Percentiles rank a stretch among this genome's conserved stretches.
Evolutionary conservation across 2,797 vertebrate species (phyloP).

Genomic region (Columba guinea): DNA sequence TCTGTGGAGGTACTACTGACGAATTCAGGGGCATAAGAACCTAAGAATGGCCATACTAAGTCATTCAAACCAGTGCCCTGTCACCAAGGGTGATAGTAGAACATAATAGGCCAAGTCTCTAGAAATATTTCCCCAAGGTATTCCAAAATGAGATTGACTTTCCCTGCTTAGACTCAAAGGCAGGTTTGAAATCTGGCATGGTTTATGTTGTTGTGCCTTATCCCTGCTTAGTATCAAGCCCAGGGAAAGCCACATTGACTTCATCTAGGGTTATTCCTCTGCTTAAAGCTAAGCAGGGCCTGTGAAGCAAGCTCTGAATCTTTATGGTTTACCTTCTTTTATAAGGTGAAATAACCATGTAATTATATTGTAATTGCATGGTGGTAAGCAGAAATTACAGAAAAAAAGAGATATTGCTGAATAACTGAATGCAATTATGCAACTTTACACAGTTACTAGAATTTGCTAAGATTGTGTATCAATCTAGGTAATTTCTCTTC

Average conservation of each 20-base stretch:
- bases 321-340: slow-evolving; percentile 5
- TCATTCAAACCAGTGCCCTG: background rate
- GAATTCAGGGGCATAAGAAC: background rate
- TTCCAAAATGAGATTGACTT: background rate
- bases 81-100: background rate
- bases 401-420: slow-evolving; percentile 4
- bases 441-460: background rate
- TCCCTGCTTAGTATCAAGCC: background rate
- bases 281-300: background rate
- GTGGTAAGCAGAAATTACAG: background rate
- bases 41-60: background rate
- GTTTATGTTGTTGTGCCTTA: background rate
- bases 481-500: background rate
- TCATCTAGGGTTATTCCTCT: background rate
- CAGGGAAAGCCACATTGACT: background rate
- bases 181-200: background rate
- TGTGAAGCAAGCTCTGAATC: background rate
- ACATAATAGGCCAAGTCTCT: background rate
- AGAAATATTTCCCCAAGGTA: background rate
- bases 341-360: slow-evolving; percentile 25
- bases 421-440: background rate
- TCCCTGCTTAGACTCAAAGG: background rate
- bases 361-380: slow-evolving; percentile 2
- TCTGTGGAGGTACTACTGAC: background rate
- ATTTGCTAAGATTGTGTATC: background rate